A percentile compares a stretch with the other conserved stretches of the same genome.
These are phyloP conservation scores for Siniperca chuatsi DNA, from an alignment of 2,113 vertebrate species.

Conservation along the genomic window DNA sequence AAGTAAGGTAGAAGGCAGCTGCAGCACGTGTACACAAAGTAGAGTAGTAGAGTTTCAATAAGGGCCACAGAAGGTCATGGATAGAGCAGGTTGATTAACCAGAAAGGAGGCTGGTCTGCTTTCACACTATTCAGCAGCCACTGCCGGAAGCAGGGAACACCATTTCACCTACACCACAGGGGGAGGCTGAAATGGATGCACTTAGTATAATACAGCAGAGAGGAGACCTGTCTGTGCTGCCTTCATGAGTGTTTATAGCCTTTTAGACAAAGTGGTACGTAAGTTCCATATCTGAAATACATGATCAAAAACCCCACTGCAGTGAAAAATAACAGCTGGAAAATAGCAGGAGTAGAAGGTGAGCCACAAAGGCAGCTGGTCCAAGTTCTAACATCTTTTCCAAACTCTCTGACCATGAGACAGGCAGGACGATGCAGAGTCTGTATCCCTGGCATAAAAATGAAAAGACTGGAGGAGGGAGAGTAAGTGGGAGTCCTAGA, in stretches of 20 bases:
- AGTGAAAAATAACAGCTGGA: constrained; percentile 10
- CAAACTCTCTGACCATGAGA: constrained; percentile 11
- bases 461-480: background rate
- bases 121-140: constrained; percentile 16
- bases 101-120: constrained; percentile 31
- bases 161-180: constrained; percentile 28
- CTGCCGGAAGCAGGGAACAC: constrained; percentile 11
- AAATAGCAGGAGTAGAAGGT: background rate
- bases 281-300: constrained; percentile 15
- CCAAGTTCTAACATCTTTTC: background rate
- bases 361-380: background rate
- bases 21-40: constrained; percentile 42
- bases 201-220: constrained; percentile 59
- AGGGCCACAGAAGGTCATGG: constrained; percentile 22
- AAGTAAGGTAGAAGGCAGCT: constrained; percentile 10
- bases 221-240: constrained; percentile 5
- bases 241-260: constrained; percentile 32
- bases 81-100: constrained; percentile 60
- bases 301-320: constrained; percentile 22
- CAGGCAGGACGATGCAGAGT: background rate
- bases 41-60: constrained; percentile 10
- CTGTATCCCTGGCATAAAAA: background rate
- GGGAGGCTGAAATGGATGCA: constrained; percentile 42
- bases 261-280: constrained; percentile 47
- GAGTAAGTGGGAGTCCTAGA: constrained; percentile 25